Conservation (phyloP, 2,113 vertebrate species). For the Alaudala cheleensis region DNA sequence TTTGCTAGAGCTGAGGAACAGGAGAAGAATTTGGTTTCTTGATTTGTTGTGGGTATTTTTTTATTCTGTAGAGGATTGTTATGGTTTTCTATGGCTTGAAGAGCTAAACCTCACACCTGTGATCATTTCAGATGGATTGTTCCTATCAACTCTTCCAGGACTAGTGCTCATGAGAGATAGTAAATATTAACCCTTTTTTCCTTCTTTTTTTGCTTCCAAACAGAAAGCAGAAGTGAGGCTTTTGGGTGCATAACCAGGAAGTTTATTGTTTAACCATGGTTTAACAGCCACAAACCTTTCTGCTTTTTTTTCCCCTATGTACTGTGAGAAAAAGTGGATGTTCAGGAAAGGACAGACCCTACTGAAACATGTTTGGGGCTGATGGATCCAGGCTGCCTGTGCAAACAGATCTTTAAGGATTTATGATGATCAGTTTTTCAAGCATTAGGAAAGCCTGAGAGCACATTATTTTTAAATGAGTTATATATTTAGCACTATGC, state of each 20-base stretch:
- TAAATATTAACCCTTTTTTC: background rate
- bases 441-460: conserved; percentile 41
- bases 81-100: background rate
- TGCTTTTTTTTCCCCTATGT: background rate
- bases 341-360: background rate
- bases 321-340: background rate
- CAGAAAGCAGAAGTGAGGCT: background rate
- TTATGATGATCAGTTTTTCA: conserved; percentile 49
- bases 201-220: background rate
- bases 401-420: conserved; percentile 35
- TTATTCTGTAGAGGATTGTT: background rate
- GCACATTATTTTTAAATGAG: conserved; percentile 67
- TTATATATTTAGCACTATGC: conserved; percentile 62
- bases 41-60: background rate
- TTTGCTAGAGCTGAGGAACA: background rate
- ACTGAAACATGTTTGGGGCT: background rate
- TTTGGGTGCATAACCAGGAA: background rate
- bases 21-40: background rate
- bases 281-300: background rate
- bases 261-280: background rate
- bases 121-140: background rate
- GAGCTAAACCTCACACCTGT: background rate
- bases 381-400: background rate
- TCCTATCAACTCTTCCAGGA: background rate
- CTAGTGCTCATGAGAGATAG: background rate